Conservation (phyloP, 2,888 invertebrate genomes). For the Cryptophagus acutangulus region DNA sequence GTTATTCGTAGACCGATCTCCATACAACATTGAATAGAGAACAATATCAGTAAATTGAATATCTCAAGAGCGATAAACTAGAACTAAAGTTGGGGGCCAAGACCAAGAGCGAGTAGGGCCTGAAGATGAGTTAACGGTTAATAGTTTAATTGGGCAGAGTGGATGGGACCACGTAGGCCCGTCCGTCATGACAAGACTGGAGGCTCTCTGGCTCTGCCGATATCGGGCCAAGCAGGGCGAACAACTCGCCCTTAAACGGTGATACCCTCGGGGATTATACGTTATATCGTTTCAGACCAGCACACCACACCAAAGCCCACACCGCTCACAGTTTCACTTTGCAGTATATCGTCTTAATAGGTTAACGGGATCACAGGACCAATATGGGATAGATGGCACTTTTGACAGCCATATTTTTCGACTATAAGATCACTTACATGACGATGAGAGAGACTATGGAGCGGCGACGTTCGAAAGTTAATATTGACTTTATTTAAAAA, state of each 20-base stretch:
- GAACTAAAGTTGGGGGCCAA: no score
- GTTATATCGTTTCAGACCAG: conserved; percentile 36
- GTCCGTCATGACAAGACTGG: conserved; percentile 33
- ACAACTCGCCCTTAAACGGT: conserved; percentile 28
- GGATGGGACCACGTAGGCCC: conserved; percentile 38
- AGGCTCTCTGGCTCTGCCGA: conserved; percentile 25
- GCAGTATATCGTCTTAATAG: conserved; percentile 41
- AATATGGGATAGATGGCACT: conserved; percentile 29
- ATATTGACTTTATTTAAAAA: no score
- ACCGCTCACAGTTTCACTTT: conserved; percentile 38
- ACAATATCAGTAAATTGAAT: no score
- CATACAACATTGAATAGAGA: no score
- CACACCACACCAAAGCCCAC: conserved; percentile 21
- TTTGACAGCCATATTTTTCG: no score
- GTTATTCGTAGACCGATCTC: no score
- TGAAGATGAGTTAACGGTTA: conserved; percentile 26
- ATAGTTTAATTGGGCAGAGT: conserved; percentile 37
- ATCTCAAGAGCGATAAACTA: no score
- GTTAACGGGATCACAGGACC: conserved; percentile 27
- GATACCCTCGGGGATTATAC: conserved; percentile 38
- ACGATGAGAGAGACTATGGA: no score
- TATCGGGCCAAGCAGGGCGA: conserved; percentile 26
- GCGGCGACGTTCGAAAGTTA: no score
- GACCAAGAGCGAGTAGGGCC: no score
- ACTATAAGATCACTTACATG: no score